A percentile compares a stretch with the other conserved stretches of the same genome.
These are phyloP conservation scores for Karalla daura DNA, from an alignment of 2,797 vertebrate genomes.

Conservation along the genomic window DNA sequence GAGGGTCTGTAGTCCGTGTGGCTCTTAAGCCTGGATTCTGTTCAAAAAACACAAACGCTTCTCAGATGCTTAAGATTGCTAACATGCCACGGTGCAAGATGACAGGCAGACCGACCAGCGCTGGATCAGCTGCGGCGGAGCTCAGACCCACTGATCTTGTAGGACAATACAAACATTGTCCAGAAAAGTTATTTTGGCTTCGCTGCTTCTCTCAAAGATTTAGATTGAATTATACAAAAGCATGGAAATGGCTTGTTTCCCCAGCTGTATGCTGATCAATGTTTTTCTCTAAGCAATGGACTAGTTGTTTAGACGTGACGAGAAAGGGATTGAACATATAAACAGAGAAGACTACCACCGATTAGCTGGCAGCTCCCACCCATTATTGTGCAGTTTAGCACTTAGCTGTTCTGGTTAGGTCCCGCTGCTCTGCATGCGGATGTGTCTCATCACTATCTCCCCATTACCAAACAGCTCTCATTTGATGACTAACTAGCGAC, in stretches of 20 bases:
- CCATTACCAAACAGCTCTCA: neutral
- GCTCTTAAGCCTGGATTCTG: conserved; percentile 9
- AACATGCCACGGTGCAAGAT: neutral
- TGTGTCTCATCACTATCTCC: neutral
- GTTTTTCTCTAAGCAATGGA: neutral
- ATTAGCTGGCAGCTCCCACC: too few relatives aligned
- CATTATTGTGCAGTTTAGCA: neutral
- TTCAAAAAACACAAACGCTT: neutral
- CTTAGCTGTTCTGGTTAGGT: neutral
- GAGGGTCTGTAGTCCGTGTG: neutral
- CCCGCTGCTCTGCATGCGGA: too few relatives aligned
- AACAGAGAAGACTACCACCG: too few relatives aligned
- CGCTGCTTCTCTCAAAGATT: neutral
- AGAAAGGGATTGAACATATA: too few relatives aligned
- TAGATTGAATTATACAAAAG: neutral
- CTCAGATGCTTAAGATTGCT: neutral
- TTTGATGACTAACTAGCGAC: neutral
- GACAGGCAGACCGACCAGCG: neutral
- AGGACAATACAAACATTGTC: neutral
- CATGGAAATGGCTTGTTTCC: too few relatives aligned
- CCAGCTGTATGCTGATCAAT: neutral
- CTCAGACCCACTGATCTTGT: neutral
- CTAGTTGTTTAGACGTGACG: too few relatives aligned
- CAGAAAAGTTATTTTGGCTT: neutral
- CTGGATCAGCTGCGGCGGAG: too few relatives aligned